Evolutionary conservation across 1,140 invertebrate species (phyloP), one percentile per base, ranked within the genome.

Genomic region (Sarcophaga bullata): DNA sequence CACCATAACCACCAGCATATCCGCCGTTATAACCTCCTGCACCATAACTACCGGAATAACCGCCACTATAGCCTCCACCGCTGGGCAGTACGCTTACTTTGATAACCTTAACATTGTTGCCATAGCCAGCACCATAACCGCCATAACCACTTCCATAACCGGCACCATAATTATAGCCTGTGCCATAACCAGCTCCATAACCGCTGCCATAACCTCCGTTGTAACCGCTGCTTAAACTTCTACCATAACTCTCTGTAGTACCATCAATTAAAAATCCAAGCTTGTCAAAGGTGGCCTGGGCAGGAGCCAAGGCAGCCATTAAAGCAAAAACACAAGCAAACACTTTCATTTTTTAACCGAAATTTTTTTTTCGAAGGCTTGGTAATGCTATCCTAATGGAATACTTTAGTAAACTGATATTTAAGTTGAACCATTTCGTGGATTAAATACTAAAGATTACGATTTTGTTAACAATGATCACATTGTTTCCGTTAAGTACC

Each of bases 101-200:
- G 62, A 87, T 87, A 46, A 87, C 86, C 84, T 87, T 87, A 25
- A 87, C 86, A 50, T 88, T 85, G 37, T 86, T 87, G 73, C 48
- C 75, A 78, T 73, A 73, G 6, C n/a, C 13, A 6, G 6, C 48
- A 11, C 73, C 73, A 76, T 76, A 76, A 49, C 47, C 47, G 5
- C 73, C 73, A n/a, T 37, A 37, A 37, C 25, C 25, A 37, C 25
- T 37, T 37, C 73, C 73, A 25, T 76, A 76, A n/a, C 73, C 86
- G 47, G 2, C 73, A 7, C 80, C 80, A 81, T 81, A 80, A 3
- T 48, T n/a, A 81, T 72, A 72, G 0, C 72, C 58, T 11, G 19
- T 11, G 4, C 62, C 68, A n/a, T 17, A 13, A 73, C 62, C 81
- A 13, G n/a, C 13, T 10, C 46, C 46, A 7, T 13, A 13, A 25